phyloP scores from a whole-genome alignment of 2,888 invertebrate genomes.

The Eupithecia abbreviata region DNA sequence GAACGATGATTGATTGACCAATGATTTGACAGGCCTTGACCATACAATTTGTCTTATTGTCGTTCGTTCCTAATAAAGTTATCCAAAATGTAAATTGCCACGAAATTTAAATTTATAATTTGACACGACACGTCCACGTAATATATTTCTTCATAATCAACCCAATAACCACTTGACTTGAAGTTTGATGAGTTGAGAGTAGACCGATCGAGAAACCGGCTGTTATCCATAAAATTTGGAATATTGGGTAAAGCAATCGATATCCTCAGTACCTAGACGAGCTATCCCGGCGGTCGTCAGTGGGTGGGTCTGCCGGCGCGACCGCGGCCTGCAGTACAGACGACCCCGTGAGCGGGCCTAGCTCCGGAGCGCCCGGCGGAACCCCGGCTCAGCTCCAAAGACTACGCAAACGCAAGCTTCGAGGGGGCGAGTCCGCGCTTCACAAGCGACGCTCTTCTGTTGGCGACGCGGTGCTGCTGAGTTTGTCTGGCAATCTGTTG shows the following conservation, averaged over 20 bases:
- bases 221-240: background rate
- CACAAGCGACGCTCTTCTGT: constrained; percentile 93
- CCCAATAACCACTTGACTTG: background rate
- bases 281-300: constrained; percentile 78
- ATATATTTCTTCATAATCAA: background rate
- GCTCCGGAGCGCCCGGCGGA: constrained; percentile 50
- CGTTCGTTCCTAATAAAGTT: background rate
- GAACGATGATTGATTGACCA: background rate
- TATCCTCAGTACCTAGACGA: constrained; percentile 72
- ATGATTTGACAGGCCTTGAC: background rate
- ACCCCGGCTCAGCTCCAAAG: constrained; percentile 76
- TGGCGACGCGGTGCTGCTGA: constrained; percentile 92
- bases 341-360: constrained; percentile 44
- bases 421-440: constrained; percentile 81
- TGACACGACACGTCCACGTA: background rate
- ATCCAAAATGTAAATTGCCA: background rate
- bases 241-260: background rate
- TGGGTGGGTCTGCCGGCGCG: constrained; percentile 61
- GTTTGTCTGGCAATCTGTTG: constrained; percentile 93
- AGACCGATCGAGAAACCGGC: background rate
- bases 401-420: constrained; percentile 92
- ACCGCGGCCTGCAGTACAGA: constrained; percentile 43
- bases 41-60: background rate
- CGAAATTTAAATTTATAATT: background rate
- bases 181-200: background rate